Percentiles rank a stretch among this genome's conserved stretches.
Conservation (phyloP, 30 jellyfish, hydroid and myxozoan genomes). For the Nemopilema nomurai region DNA sequence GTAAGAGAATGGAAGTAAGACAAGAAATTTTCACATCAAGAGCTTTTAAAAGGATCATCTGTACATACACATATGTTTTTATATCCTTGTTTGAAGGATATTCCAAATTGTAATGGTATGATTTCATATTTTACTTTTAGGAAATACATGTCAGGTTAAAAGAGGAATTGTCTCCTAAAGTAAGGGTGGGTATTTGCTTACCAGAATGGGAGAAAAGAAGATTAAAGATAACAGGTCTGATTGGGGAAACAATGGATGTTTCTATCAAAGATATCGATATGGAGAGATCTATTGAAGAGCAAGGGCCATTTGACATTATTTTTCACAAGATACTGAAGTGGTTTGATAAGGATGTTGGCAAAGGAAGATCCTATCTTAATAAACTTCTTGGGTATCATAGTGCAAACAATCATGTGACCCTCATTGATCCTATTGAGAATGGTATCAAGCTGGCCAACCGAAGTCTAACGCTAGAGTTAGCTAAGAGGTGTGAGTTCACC, state of each 20-base stretch:
- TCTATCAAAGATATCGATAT: conserved; percentile 79
- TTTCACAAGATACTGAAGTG: conserved; percentile 91
- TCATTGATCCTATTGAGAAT: conserved; percentile 84
- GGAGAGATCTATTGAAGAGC: conserved; percentile 84
- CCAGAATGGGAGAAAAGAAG: conserved; percentile 76
- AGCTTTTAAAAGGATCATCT: no score
- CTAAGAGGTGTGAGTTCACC: conserved; percentile 77
- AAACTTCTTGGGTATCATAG: conserved; percentile 57
- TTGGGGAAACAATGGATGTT: conserved; percentile 60
- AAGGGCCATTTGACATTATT: conserved; percentile 95
- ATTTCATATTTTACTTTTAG: background rate
- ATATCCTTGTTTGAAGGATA: no score
- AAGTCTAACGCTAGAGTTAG: conserved; percentile 60
- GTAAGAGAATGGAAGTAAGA: no score
- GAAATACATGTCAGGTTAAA: background rate
- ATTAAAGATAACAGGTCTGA: conserved; percentile 43
- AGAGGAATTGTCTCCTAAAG: conserved; percentile 9
- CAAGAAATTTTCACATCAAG: no score
- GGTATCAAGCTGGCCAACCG: conserved; percentile 87
- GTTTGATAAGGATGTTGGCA: conserved; percentile 67
- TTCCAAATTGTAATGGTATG: no score
- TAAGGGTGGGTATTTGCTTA: conserved; percentile 84
- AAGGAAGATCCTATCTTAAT: conserved; percentile 65
- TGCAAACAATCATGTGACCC: conserved; percentile 15
- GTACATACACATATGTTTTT: no score